Conservation (phyloP, 1,140 invertebrate species). For the Pachyrhynchus sulphureomaculatus region DNA sequence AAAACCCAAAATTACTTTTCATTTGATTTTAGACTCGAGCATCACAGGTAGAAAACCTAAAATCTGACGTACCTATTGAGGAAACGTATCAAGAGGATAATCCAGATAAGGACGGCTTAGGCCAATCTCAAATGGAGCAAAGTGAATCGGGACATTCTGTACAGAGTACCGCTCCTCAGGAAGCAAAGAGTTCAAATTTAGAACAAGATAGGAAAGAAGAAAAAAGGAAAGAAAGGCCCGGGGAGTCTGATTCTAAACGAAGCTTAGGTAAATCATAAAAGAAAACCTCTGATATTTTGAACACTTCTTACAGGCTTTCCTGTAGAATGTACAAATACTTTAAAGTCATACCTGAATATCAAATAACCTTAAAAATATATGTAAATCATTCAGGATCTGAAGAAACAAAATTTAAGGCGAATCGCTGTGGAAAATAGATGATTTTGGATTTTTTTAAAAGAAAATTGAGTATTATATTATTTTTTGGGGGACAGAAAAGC, state of each 20-base stretch:
- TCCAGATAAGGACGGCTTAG: slow-evolving; percentile 54
- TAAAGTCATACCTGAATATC: too few species aligned
- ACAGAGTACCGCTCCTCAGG: slow-evolving; percentile 45
- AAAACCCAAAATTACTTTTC: too few species aligned
- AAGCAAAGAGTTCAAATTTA: slow-evolving; percentile 39
- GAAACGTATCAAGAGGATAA: slow-evolving; percentile 51
- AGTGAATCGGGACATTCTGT: slow-evolving; percentile 54
- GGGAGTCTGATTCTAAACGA: slow-evolving; percentile 54
- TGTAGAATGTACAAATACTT: too few species aligned
- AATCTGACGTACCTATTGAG: slow-evolving; percentile 44
- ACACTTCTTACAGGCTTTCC: too few species aligned
- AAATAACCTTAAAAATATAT: too few species aligned
- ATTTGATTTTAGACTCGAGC: slow-evolving; percentile 48
- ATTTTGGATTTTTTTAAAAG: too few species aligned
- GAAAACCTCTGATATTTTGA: too few species aligned
- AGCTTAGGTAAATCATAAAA: slow-evolving; percentile 44
- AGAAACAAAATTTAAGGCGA: too few species aligned
- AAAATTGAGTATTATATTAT: too few species aligned
- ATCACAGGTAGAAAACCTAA: slow-evolving; percentile 48
- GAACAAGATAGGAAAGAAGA: slow-evolving; percentile 43
- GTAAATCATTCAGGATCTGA: too few species aligned
- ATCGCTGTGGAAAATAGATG: too few species aligned
- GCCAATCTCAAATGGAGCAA: slow-evolving; percentile 56
- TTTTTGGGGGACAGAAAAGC: too few species aligned
- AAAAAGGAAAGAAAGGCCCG: slow-evolving; percentile 54